Evolutionary conservation across 2,113 vertebrate genomes (phyloP).

Genomic region (Rhinolophus sinicus): DNA sequence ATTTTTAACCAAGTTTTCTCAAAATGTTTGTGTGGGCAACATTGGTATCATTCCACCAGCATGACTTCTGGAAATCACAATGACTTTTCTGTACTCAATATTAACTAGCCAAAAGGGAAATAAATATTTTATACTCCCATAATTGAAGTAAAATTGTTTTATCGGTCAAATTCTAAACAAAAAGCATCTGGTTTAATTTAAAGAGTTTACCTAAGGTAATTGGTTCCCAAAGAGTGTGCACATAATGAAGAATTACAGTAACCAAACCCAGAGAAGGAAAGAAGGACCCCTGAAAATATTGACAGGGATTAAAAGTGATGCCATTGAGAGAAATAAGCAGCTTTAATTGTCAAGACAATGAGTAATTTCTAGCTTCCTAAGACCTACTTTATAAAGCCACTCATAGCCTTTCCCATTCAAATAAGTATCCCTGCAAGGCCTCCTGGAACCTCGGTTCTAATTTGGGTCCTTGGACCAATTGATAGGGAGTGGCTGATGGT

Average conservation of each 20-base stretch:
- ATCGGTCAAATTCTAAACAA: conserved; percentile 24
- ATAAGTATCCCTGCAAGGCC: not conserved
- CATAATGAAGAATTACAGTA: conserved; percentile 45
- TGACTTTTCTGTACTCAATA: conserved; percentile 10
- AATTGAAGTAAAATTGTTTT: conserved; percentile 29
- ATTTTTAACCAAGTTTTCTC: not conserved
- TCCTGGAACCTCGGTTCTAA: not conserved
- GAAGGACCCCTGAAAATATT: not conserved
- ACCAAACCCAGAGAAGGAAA: not conserved
- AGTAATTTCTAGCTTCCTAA: not conserved
- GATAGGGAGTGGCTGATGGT: not conserved
- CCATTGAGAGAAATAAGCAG: conserved; percentile 6
- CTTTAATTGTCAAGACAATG: not conserved
- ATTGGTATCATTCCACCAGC: not conserved
- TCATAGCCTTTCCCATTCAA: not conserved
- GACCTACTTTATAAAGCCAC: not conserved
- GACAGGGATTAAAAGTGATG: conserved; percentile 52
- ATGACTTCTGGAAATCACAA: not conserved
- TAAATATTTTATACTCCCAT: conserved; percentile 59
- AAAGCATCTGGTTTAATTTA: conserved; percentile 38
- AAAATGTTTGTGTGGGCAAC: not conserved
- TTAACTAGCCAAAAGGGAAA: conserved; percentile 10
- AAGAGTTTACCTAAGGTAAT: conserved; percentile 4
- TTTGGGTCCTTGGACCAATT: not conserved
- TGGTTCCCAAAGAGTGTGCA: not conserved